Conservation (phyloP, 2,888 invertebrate genomes). For the Hydroisotoma schaefferi region DNA sequence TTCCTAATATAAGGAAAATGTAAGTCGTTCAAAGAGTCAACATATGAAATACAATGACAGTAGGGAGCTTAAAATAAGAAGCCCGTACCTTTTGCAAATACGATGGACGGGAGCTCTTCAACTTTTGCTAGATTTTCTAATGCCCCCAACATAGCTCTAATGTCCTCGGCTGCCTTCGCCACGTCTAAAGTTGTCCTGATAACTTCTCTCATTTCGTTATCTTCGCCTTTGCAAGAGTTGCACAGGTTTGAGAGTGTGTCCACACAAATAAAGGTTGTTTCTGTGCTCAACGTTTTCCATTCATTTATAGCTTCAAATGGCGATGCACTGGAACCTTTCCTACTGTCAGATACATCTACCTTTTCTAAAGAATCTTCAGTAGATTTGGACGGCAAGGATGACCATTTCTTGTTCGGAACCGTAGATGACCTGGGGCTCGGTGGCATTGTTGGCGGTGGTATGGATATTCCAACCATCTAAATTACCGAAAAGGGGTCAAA, state of each 20-base stretch:
- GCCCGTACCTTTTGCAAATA: slow-evolving; percentile 46
- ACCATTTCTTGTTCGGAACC: slow-evolving; percentile 48
- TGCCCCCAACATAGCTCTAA: slow-evolving; percentile 46
- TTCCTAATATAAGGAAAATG: slow-evolving; percentile 28
- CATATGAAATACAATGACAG: no score
- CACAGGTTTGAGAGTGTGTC: slow-evolving; percentile 45
- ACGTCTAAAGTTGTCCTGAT: slow-evolving; percentile 48
- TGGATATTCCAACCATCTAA: slow-evolving; percentile 46
- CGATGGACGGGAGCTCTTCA: slow-evolving; percentile 46
- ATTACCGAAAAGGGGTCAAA: slow-evolving; percentile 16
- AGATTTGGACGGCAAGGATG: slow-evolving; percentile 45
- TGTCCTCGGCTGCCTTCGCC: slow-evolving; percentile 47
- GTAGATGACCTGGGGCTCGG: slow-evolving; percentile 46
- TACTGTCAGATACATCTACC: slow-evolving; percentile 9
- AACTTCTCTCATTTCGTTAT: slow-evolving; percentile 48
- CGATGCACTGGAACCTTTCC: slow-evolving; percentile 10
- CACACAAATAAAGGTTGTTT: slow-evolving; percentile 44
- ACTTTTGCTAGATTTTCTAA: slow-evolving; percentile 44
- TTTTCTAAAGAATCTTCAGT: slow-evolving; percentile 30
- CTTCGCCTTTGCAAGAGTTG: slow-evolving; percentile 47
- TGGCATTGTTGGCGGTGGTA: slow-evolving; percentile 48
- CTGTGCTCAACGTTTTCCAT: slow-evolving; percentile 47
- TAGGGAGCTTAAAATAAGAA: slow-evolving; percentile 5
- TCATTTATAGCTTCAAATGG: slow-evolving; percentile 35
- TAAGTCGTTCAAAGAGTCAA: no score